Conservation (phyloP, 2,888 invertebrate genomes). For the Laspeyria flexula region DNA sequence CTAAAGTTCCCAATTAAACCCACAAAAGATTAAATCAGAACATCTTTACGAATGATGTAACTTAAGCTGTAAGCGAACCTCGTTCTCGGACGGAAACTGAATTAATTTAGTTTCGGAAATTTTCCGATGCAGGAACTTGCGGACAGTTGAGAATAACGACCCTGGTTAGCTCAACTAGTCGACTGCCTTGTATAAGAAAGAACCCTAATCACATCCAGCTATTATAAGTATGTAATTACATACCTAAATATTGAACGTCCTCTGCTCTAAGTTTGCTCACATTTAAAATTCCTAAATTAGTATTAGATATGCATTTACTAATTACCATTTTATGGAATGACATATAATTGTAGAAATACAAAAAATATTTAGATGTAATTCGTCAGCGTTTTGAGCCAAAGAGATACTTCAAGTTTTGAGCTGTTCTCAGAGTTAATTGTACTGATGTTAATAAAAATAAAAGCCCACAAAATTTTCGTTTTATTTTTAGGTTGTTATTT, state of each 20-base stretch:
- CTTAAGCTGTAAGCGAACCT: no score
- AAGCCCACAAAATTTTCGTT: not conserved
- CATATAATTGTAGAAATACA: not conserved
- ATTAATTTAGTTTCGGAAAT: no score
- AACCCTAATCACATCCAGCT: no score
- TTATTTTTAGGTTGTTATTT: slow-evolving; percentile 6
- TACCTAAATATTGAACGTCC: not conserved
- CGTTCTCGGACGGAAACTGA: no score
- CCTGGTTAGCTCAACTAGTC: no score
- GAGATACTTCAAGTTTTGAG: slow-evolving; percentile 1
- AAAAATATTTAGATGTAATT: slow-evolving; percentile 19
- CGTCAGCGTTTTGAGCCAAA: slow-evolving; percentile 9
- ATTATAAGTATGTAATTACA: no score
- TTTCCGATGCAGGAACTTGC: no score
- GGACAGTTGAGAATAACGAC: no score
- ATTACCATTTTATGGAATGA: slow-evolving; percentile 21
- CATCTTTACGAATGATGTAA: no score
- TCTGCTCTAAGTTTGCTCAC: slow-evolving; percentile 1
- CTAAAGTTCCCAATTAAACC: no score
- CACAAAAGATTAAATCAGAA: no score
- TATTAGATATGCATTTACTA: slow-evolving; percentile 28
- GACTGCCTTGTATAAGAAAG: no score
- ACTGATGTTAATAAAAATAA: slow-evolving; percentile 29
- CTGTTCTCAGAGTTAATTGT: slow-evolving; percentile 15
- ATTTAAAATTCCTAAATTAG: slow-evolving; percentile 22